Percentiles rank a stretch among this genome's conserved stretches.
Conservation (phyloP, 1,140 invertebrate species). For the Caenorhabditis tropicalis region DNA sequence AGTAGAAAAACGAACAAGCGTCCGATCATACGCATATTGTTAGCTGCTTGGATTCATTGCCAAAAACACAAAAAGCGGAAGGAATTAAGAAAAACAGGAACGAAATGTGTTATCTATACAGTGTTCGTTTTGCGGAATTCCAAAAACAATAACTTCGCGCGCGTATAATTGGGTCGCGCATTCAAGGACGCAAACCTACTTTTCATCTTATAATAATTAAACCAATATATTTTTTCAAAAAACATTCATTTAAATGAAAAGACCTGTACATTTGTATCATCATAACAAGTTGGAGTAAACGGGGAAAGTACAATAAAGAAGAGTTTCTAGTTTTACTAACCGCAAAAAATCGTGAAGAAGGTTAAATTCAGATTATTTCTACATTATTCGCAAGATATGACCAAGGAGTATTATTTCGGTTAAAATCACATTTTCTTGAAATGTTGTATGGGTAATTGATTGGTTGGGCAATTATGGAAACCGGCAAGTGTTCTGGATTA, state of each 20-base stretch:
- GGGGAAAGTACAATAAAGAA: neutral
- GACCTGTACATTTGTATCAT: constrained; percentile 41
- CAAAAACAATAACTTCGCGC: constrained; percentile 24
- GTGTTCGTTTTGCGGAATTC: neutral
- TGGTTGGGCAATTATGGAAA: no score
- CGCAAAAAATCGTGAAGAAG: neutral
- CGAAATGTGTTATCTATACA: constrained; percentile 9
- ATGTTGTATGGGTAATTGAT: no score
- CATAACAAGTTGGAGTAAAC: neutral
- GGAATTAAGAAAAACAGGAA: neutral
- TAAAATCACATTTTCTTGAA: no score
- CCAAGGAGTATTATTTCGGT: neutral
- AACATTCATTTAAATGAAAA: no score
- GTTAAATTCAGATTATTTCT: neutral
- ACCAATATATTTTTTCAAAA: no score
- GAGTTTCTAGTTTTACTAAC: neutral
- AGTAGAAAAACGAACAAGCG: neutral
- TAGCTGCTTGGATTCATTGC: neutral
- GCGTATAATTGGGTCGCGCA: constrained; percentile 1
- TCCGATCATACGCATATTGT: neutral
- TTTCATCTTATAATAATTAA: no score
- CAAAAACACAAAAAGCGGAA: neutral
- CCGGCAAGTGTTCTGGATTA: neutral
- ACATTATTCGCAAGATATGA: constrained; percentile 19
- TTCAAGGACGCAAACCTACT: constrained; percentile 28